Evolutionary conservation across 2,113 vertebrate genomes (phyloP), one percentile per base, ranked within the genome.

Genomic region (Anthoscopus minutus): DNA sequence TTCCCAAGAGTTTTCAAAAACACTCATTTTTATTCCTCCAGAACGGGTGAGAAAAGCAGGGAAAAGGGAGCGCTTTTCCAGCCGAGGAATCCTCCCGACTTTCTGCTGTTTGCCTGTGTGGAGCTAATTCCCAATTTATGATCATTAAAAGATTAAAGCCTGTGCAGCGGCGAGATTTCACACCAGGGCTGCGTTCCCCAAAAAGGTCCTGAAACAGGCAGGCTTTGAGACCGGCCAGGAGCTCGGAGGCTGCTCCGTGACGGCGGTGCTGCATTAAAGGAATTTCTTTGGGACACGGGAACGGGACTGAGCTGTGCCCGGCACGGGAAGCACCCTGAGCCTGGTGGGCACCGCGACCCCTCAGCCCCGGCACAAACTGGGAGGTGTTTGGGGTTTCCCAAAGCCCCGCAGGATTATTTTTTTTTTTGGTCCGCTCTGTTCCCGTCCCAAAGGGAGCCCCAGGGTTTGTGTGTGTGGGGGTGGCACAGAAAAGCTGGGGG

Each of bases 201-300:
- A 10, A 33, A 30, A 37, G 14, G 9, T 2, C 37, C 38, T 74
- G 23, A 15, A 85, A 62, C 1, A 33, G 66, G 38, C 42, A 33
- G 47, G 48, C 13, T 17, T 30, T 11, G 64, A 12, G 81, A 88
- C 15, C 0, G 48, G 38, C 56, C 78, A 1, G 7, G 56, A 51
- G 66, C 66, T 74, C 1, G 15, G 6, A 23, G 60, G 69, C 45
- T 18, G 35, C 48, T n/a, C 6, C 44, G 38, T 0, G 15, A 15
- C 9, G 3, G 3, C 13, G 1, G 4, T 14, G 47, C 42, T 66
- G 3, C 48, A 2, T 7, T 12, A 4, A 17, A 45, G 45, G 69
- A 2, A 21, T 13, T 10, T 23, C 8, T 7, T 1, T 17, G 16
- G 72, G 70, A 8, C 2, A 2, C 0, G 51, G 73, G 44, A 20